Percentiles rank a stretch among this genome's conserved stretches.
Evolutionary conservation across 2,797 vertebrate species (phyloP).

Genomic region (Arrhamphus sclerolepis): DNA sequence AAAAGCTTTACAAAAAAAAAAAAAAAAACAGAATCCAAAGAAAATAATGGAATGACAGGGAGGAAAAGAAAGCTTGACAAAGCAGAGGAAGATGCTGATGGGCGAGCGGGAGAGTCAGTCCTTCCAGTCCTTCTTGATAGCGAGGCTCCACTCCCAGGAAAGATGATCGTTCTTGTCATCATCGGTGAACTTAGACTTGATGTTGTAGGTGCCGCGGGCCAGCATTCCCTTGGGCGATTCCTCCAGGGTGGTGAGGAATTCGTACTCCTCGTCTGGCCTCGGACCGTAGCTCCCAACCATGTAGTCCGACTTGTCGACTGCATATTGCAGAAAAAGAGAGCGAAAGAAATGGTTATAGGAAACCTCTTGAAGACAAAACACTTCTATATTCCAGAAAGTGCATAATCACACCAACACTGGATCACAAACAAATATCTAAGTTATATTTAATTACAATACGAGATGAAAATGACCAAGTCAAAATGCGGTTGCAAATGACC

Average conservation of each 20-base stretch:
- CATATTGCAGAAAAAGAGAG: background rate
- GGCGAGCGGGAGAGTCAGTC: constrained; percentile 71
- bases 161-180: constrained; percentile 95
- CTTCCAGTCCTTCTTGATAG: constrained; percentile 97
- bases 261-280: constrained; percentile 82
- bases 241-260: constrained; percentile 91
- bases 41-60: constrained; percentile 70
- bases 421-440: too few species aligned
- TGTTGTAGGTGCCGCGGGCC: constrained; percentile 89
- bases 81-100: constrained; percentile 36
- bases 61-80: constrained; percentile 10
- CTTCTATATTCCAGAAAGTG: background rate
- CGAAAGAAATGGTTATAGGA: background rate
- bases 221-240: constrained; percentile 93
- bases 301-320: constrained; percentile 87
- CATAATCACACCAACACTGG: too few species aligned
- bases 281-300: constrained; percentile 99
- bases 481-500: too few species aligned
- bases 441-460: too few species aligned
- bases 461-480: too few species aligned
- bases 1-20: constrained; percentile 29
- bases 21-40: constrained; percentile 23
- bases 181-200: constrained; percentile 97
- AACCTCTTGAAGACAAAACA: background rate
- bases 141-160: constrained; percentile 96